These are phyloP conservation scores for Drosophila ironensis DNA, from an alignment of 1,140 invertebrate species.

Conservation along the genomic window DNA sequence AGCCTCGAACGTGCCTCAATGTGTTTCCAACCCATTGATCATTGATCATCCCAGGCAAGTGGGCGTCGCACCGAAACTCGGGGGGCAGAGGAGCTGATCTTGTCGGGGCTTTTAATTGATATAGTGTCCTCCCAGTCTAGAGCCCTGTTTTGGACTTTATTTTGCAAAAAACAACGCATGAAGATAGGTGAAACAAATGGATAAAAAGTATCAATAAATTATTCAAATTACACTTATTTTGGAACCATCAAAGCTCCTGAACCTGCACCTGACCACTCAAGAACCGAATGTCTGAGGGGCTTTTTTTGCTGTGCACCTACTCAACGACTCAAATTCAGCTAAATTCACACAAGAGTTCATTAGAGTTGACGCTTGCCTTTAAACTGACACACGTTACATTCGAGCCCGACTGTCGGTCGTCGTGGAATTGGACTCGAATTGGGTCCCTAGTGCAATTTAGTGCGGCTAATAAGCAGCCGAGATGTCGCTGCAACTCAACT, in stretches of 20 bases:
- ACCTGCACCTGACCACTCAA: too few relatives aligned
- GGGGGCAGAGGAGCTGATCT: conserved; percentile 2
- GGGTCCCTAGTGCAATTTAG: conserved; percentile 81
- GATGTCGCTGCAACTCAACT: conserved; percentile 64
- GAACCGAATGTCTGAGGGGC: too few relatives aligned
- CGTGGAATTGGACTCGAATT: conserved; percentile 51
- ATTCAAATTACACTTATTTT: too few relatives aligned
- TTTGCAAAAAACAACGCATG: too few relatives aligned
- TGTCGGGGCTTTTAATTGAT: conserved; percentile 77
- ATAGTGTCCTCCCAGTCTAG: conserved; percentile 15
- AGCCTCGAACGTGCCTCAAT: conserved; percentile 39
- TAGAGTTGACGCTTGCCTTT: conserved; percentile 81
- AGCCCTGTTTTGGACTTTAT: too few relatives aligned
- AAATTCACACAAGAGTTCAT: conserved; percentile 81
- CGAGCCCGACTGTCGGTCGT: conserved; percentile 45
- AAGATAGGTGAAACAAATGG: too few relatives aligned
- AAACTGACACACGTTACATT: conserved; percentile 81
- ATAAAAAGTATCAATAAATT: too few relatives aligned
- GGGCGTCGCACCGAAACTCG: conserved; percentile 31
- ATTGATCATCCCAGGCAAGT: conserved; percentile 35
- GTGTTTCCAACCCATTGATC: conserved; percentile 31
- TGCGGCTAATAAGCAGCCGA: conserved; percentile 77
- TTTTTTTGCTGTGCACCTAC: conserved; percentile 14
- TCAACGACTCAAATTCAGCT: conserved; percentile 47
- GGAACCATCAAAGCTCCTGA: too few relatives aligned